Base-by-base conservation (phyloP, 2,113 vertebrate genomes). In the Prunella fulvescens region DNA sequence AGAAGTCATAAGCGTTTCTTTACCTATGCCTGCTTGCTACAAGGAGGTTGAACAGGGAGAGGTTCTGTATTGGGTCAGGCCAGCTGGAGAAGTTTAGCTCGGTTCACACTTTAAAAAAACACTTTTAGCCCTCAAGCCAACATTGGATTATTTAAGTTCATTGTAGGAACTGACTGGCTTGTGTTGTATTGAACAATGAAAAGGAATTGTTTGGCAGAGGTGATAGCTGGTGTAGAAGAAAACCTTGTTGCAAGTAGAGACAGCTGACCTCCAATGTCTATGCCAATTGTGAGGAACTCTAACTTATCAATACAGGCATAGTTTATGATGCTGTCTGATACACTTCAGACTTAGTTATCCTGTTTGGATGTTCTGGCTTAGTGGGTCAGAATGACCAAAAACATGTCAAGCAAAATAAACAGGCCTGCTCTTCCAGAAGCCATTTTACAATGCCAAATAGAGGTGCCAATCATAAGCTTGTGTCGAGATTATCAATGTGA, bases 351-450 rank as follows among this genome's bases (percentile, higher is more conserved):
- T 39, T 77, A 51, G 18, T 67, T 79, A 60, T 2, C 64, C 44
- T n/a, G 14, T 50, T 70, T 26, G 42, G 17, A 77, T 72, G 9
- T 37, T 69, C 25, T 73, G 20, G n/a, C 14, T 66, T 64, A 53
- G 13, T 57, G 47, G 33, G 29, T 70, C 69, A 92, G 72, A 78
- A 81, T 35, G 56, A 80, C 25, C n/a, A 72, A 85, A 86, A 92
- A 1, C 15, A 47, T 6, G 10, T 24, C 2, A 11, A 26, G 22
- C 7, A 77, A 95, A 88, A 86, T 48, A 80, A 92, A 74, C 12
- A 61, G n/a, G 22, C 1, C 0, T 69, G 35, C 24, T 77, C 13
- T 73, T 83, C 56, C 0, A 0, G 25, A 39, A 65, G 19, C 25
- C 28, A 33, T 76, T 53, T 86, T 64, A 54, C 10, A 53, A 14